Evolutionary conservation across 2,888 invertebrate genomes (phyloP).

Genomic region (Phania funesta): DNA sequence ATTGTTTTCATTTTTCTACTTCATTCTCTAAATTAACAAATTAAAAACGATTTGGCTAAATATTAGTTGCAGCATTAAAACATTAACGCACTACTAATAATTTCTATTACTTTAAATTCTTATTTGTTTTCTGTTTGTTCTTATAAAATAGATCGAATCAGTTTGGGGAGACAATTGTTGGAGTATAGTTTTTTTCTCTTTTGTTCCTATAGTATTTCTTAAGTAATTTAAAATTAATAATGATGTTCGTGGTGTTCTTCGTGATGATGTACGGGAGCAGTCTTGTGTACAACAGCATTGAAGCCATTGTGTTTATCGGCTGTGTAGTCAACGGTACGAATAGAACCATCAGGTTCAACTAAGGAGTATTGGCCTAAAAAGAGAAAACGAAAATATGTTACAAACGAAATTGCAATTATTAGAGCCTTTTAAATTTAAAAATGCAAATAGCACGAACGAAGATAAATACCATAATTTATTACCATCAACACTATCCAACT

Average conservation of each 20-base stretch:
- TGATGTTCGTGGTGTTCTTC: constrained; percentile 74
- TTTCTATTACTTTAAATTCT: constrained; percentile 9
- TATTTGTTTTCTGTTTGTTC: background rate
- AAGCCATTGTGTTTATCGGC: constrained; percentile 81
- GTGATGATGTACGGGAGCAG: constrained; percentile 79
- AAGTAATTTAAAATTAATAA: constrained; percentile 61
- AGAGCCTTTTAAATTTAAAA: background rate
- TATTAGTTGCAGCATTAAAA: constrained; percentile 32
- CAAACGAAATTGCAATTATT: too few species aligned
- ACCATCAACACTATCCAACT: constrained; percentile 40
- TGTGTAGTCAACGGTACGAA: constrained; percentile 83
- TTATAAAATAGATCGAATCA: constrained; percentile 13
- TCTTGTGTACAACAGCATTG: constrained; percentile 80
- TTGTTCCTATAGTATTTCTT: constrained; percentile 59
- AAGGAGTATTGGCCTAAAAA: constrained; percentile 82
- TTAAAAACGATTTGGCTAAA: constrained; percentile 61
- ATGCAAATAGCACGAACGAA: constrained; percentile 13
- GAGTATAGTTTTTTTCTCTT: constrained; percentile 51
- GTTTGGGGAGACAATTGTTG: constrained; percentile 28
- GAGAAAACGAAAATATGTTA: too few species aligned
- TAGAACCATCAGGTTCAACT: constrained; percentile 88
- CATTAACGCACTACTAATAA: background rate
- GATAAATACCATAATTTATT: constrained; percentile 29
- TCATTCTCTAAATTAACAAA: constrained; percentile 26
- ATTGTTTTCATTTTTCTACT: constrained; percentile 14